Percentiles rank a stretch among this genome's conserved stretches.
These are phyloP conservation scores for Sycobia sp. DNA, from an alignment of 1,140 invertebrate genomes.

Conservation along the genomic window DNA sequence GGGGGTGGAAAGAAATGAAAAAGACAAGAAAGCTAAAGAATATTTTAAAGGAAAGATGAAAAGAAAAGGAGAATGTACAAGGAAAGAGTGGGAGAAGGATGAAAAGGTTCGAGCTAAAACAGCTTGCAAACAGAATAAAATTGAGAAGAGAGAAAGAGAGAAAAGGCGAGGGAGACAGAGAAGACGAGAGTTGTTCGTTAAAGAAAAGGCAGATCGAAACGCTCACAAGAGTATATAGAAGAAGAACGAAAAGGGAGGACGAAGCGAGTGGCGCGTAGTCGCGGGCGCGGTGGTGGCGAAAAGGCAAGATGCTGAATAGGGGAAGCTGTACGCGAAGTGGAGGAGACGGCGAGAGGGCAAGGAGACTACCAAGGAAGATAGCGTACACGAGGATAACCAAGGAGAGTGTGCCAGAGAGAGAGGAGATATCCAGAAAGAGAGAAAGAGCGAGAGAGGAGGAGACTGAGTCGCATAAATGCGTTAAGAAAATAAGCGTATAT, in stretches of 20 bases:
- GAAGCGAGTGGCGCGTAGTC: no score
- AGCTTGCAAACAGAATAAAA: no score
- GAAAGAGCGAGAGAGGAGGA: constrained; percentile 1
- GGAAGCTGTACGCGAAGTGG: no score
- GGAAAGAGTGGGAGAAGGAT: no score
- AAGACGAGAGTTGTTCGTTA: no score
- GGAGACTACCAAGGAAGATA: neutral
- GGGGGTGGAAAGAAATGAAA: neutral
- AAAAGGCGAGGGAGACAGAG: constrained; percentile 24
- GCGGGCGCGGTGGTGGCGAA: no score
- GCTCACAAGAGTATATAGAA: no score
- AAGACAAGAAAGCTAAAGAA: constrained; percentile 7
- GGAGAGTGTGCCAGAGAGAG: no score
- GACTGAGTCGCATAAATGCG: constrained; percentile 11
- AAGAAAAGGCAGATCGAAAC: constrained; percentile 24
- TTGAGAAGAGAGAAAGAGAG: constrained; percentile 22
- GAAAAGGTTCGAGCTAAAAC: constrained; percentile 19
- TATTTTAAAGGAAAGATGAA: constrained; percentile 1
- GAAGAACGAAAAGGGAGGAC: constrained; percentile 10
- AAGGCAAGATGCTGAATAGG: no score
- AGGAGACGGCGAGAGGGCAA: no score
- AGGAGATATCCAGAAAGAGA: no score
- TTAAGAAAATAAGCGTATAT: no score
- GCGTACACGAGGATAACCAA: neutral
- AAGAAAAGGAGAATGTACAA: constrained; percentile 5